Evolutionary conservation across 23 tunicate genomes (phyloP).

Genomic region (Halocynthia roretzi): DNA sequence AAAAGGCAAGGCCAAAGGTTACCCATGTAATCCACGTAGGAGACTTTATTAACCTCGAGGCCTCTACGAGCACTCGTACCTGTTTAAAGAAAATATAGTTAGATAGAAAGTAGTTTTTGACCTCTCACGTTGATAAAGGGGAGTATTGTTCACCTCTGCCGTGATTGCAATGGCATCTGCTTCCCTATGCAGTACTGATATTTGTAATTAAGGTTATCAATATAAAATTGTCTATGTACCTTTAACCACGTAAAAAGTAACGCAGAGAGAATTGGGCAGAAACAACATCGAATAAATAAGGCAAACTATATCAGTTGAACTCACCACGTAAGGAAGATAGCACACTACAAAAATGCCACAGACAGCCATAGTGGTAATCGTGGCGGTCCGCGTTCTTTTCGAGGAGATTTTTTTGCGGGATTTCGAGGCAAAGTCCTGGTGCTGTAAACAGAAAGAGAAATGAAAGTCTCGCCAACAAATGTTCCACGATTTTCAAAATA

Average conservation of each 20-base stretch:
- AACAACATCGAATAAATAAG: too few relatives aligned
- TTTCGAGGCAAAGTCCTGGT: slow-evolving; percentile 4
- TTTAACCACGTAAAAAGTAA: too few relatives aligned
- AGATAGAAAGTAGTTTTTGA: too few relatives aligned
- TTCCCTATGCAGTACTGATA: too few relatives aligned
- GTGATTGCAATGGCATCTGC: too few relatives aligned
- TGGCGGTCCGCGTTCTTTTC: slow-evolving; percentile 74
- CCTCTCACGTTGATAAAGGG: too few relatives aligned
- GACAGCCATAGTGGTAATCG: slow-evolving; percentile 82
- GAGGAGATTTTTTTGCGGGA: slow-evolving; percentile 7
- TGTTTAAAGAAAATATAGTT: slow-evolving; percentile 9
- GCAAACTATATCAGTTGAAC: background rate
- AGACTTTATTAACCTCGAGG: slow-evolving; percentile 60
- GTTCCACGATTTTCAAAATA: too few relatives aligned
- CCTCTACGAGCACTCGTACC: slow-evolving; percentile 74
- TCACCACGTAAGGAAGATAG: slow-evolving; percentile 86
- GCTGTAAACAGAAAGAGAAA: background rate
- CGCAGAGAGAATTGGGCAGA: too few relatives aligned
- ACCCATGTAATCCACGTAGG: slow-evolving; percentile 45
- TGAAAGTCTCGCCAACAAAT: too few relatives aligned
- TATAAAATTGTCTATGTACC: too few relatives aligned
- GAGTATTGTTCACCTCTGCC: too few relatives aligned
- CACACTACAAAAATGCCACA: slow-evolving; percentile 79
- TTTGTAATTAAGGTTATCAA: too few relatives aligned
- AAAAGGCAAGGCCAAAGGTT: slow-evolving; percentile 77